These are phyloP conservation scores for Notospermus geniculatus DNA, from an alignment of 1,140 invertebrate genomes.

Conservation along the genomic window DNA sequence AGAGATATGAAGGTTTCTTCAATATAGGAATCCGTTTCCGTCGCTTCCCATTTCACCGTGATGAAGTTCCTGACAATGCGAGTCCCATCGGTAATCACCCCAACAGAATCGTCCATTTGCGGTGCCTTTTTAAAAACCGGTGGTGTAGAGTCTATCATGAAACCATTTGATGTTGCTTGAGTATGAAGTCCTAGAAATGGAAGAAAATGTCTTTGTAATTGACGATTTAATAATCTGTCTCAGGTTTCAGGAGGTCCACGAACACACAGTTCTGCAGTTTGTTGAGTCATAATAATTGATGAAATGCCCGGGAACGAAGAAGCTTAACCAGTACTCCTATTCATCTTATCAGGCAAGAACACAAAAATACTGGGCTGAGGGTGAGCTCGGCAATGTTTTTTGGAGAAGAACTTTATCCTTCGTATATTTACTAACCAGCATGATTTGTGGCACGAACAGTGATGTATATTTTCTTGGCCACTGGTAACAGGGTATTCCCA, in stretches of 20 bases:
- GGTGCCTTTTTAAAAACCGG: slow-evolving; percentile 16
- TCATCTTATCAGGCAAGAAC: too few relatives aligned
- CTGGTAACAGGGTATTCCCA: slow-evolving; percentile 15
- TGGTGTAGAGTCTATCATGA: slow-evolving; percentile 24
- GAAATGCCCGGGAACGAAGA: too few relatives aligned
- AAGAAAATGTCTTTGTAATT: too few relatives aligned
- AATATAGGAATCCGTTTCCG: slow-evolving; percentile 24
- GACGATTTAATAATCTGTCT: too few relatives aligned
- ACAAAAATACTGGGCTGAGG: too few relatives aligned
- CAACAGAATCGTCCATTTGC: slow-evolving; percentile 9
- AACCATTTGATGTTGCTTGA: slow-evolving; percentile 26
- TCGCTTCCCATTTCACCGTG: slow-evolving; percentile 24
- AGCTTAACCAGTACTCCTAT: too few relatives aligned
- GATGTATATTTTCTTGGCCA: slow-evolving; percentile 23
- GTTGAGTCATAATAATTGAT: too few relatives aligned
- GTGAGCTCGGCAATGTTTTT: too few relatives aligned
- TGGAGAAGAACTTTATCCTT: too few relatives aligned
- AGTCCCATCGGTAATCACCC: neutral
- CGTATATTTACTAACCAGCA: slow-evolving; percentile 29
- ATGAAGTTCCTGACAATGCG: slow-evolving; percentile 21
- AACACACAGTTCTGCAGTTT: too few relatives aligned
- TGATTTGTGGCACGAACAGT: slow-evolving; percentile 30
- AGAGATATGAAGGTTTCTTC: slow-evolving; percentile 29
- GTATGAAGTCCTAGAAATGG: slow-evolving; percentile 13
- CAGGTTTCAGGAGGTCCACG: too few relatives aligned